A percentile compares a stretch with the other conserved stretches of the same genome.
Conservation (phyloP, 2,888 invertebrate species). For the Leptarthrus brevirostris region DNA sequence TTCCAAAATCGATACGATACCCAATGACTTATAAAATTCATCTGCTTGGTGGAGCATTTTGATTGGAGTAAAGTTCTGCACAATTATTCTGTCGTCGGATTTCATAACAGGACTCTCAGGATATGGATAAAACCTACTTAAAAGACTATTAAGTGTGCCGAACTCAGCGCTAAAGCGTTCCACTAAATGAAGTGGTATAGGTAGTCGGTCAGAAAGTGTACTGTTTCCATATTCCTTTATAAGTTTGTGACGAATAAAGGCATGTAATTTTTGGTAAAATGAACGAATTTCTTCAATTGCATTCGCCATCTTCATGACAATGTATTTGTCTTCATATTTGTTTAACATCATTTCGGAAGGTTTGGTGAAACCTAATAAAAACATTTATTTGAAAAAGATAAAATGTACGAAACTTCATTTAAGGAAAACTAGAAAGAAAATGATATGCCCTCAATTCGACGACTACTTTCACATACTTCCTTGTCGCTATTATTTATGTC, state of each 20-base stretch:
- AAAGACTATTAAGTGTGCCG: background rate
- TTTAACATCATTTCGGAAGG: constrained; percentile 74
- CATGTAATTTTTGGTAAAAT: constrained; percentile 82
- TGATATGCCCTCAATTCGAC: too few relatives aligned
- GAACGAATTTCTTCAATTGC: constrained; percentile 73
- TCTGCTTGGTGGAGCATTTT: constrained; percentile 14
- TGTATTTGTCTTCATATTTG: constrained; percentile 74
- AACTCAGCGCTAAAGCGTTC: constrained; percentile 64
- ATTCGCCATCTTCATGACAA: constrained; percentile 75
- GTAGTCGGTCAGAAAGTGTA: constrained; percentile 72
- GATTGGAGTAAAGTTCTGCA: background rate
- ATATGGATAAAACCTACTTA: background rate
- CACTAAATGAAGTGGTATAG: constrained; percentile 79
- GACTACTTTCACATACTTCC: too few relatives aligned
- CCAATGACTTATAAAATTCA: constrained; percentile 35
- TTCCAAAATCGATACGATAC: background rate
- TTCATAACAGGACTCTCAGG: background rate
- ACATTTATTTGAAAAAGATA: background rate
- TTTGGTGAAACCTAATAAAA: constrained; percentile 71
- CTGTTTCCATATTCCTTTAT: constrained; percentile 75
- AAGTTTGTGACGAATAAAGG: constrained; percentile 78
- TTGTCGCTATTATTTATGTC: too few relatives aligned
- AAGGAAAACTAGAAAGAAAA: too few relatives aligned
- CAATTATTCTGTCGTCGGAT: background rate
- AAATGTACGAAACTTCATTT: too few relatives aligned